Conservation (phyloP, 2,113 vertebrate genomes). For the Cacatua alba region DNA sequence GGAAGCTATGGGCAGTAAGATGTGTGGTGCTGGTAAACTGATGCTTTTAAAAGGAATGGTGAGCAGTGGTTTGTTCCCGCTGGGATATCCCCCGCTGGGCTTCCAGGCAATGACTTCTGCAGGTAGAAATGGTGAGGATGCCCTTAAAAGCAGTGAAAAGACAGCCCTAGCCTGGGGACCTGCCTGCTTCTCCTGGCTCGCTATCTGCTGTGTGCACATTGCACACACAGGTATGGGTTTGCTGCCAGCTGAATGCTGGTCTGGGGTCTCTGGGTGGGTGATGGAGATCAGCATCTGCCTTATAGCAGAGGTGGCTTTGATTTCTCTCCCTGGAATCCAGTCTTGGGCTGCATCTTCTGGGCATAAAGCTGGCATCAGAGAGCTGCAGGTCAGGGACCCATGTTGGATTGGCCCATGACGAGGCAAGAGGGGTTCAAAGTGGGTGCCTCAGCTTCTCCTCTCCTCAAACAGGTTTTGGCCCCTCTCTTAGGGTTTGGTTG, state of each 20-base stretch:
- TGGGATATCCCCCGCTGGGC: neutral
- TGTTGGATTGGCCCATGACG: neutral
- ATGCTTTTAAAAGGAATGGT: neutral
- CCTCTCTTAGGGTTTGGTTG: neutral
- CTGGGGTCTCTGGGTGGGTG: neutral
- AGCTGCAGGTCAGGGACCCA: neutral
- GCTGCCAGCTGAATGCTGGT: neutral
- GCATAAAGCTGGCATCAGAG: neutral
- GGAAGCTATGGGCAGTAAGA: neutral
- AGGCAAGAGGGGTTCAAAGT: neutral
- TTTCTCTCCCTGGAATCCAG: neutral
- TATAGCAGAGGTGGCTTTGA: neutral
- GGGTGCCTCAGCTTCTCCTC: neutral
- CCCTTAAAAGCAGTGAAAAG: neutral
- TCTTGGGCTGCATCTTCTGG: neutral
- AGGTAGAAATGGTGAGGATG: neutral
- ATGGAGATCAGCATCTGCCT: neutral
- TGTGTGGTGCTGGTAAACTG: neutral
- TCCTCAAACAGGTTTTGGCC: neutral
- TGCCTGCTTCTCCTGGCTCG: neutral
- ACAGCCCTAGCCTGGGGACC: neutral
- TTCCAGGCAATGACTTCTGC: neutral
- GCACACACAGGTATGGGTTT: rapidly evolving
- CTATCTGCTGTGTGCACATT: neutral
- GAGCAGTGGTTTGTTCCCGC: neutral